Evolutionary conservation across 1,140 invertebrate species (phyloP).

Genomic region (Zaprionus vittiger): DNA sequence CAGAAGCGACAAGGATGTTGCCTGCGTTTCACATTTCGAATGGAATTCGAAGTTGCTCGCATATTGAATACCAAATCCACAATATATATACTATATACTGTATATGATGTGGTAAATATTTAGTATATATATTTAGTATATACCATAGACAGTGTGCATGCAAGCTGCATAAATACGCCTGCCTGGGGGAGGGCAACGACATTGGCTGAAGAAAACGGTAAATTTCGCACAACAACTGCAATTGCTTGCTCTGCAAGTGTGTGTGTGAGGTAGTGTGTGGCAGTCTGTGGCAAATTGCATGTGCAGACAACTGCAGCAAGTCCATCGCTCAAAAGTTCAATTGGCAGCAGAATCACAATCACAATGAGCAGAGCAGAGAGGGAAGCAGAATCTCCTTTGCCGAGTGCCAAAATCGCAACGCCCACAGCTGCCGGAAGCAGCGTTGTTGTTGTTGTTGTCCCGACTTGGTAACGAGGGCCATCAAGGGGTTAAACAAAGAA

Average conservation of each 20-base stretch:
- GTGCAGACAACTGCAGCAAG: slow-evolving; percentile 49
- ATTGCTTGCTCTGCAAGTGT: slow-evolving; percentile 15
- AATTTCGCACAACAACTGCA: slow-evolving; percentile 48
- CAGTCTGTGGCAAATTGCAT: slow-evolving; percentile 62
- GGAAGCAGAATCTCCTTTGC: not conserved
- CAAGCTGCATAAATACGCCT: not conserved
- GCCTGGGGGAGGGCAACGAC: no score
- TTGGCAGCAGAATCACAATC: slow-evolving; percentile 33
- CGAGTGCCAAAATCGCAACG: slow-evolving; percentile 68
- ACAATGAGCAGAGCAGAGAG: slow-evolving; percentile 7
- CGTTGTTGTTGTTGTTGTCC: slow-evolving; percentile 2
- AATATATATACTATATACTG: slow-evolving; percentile 26
- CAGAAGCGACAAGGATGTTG: slow-evolving; percentile 68
- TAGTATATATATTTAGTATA: slow-evolving; percentile 20
- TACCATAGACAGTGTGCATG: slow-evolving; percentile 2
- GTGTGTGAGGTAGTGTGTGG: not conserved
- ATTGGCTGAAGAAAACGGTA: slow-evolving; percentile 51
- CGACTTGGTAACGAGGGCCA: slow-evolving; percentile 2
- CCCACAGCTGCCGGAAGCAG: slow-evolving; percentile 81
- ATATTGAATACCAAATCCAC: slow-evolving; percentile 55
- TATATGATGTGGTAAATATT: slow-evolving; percentile 20
- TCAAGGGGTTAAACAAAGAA: slow-evolving; percentile 49
- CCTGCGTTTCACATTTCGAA: slow-evolving; percentile 77
- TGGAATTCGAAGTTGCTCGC: slow-evolving; percentile 54
- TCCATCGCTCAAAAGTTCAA: slow-evolving; percentile 51